Evolutionary conservation across 2,797 vertebrate species (phyloP).

Genomic region (Anabas testudineus): DNA sequence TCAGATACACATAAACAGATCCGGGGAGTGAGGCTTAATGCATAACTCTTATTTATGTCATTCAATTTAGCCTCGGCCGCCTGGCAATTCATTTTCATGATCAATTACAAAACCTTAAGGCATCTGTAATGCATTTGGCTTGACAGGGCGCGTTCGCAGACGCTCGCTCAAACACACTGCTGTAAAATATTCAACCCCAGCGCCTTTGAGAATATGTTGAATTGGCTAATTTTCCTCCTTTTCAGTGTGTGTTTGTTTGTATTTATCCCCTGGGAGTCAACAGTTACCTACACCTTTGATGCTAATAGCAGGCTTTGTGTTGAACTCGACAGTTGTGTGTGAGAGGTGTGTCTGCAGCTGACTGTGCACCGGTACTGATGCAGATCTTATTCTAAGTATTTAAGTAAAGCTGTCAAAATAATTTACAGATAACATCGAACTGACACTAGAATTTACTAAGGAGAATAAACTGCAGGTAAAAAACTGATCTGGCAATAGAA

Average conservation of each 20-base stretch:
- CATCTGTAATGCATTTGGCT: constrained; percentile 76
- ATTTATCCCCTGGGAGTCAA: constrained; percentile 57
- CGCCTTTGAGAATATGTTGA: constrained; percentile 56
- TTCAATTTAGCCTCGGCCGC: constrained; percentile 81
- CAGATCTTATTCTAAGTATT: not conserved
- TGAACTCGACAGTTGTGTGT: constrained; percentile 22
- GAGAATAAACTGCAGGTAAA: no score
- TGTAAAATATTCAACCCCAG: constrained; percentile 62
- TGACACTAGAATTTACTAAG: not conserved
- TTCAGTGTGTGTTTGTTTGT: constrained; percentile 64
- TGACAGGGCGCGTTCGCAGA: constrained; percentile 61
- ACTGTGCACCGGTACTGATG: not conserved
- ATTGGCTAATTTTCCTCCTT: constrained; percentile 64
- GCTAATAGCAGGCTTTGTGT: constrained; percentile 62
- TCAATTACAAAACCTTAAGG: constrained; percentile 85
- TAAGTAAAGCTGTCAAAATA: not conserved
- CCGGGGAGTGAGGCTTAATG: constrained; percentile 57
- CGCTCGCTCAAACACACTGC: constrained; percentile 43
- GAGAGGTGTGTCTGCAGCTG: constrained; percentile 44
- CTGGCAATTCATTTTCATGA: constrained; percentile 85
- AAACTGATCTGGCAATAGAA: no score
- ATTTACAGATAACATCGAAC: no score
- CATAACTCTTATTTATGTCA: constrained; percentile 86
- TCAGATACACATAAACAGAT: constrained; percentile 73
- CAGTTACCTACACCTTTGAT: constrained; percentile 76